Evolutionary conservation across 2,888 invertebrate genomes (phyloP), one percentile per base, ranked within the genome.

Genomic region (Lasioglossum pauxillum): DNA sequence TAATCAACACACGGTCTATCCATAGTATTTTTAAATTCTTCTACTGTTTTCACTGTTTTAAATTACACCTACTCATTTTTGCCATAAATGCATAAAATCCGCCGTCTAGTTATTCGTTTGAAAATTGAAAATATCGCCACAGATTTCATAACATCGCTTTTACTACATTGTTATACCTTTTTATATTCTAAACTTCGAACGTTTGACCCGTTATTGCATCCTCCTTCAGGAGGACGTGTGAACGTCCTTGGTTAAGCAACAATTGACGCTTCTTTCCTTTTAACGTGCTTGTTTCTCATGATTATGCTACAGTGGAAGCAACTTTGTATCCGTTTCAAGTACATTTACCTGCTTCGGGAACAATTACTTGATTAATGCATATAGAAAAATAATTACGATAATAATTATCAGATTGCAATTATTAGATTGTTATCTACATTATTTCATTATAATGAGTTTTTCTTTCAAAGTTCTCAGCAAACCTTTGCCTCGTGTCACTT

Each of bases 221-320:
- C 16, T 79, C 35, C 38, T 81, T 35, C 41, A n/a, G 41, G 16
- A 44, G n/a, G 73, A 23, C 44, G 46, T 53, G 19, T 31, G 41
- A 38, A 75, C 57, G 60, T 41, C 57, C 75, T 67, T 67, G 67
- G 67, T 67, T 67, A 67, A 67, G 67, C 67, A 67, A 67, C 67
- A 67, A 67, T 67, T 2, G 35, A 67, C 19, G 19, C 67, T 38
- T 67, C 35, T 38, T 67, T 35, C 35, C 67, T 67, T 35, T 35
- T 35, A 67, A 10, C 35, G 67, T 35, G 19, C 67, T 23, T 23
- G 23, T 67, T 67, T 67, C 67, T 67, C 67, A 67, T 35, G 35
- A 67, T 38, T 67, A 35, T 67, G 31, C 8, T 35, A 35, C 10
- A 10, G 19, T 67, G 19, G 35, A 19, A 67, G 35, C 67, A 35